phyloP scores from a whole-genome alignment of 2,113 vertebrate genomes.

The Otolemur garnettii region DNA sequence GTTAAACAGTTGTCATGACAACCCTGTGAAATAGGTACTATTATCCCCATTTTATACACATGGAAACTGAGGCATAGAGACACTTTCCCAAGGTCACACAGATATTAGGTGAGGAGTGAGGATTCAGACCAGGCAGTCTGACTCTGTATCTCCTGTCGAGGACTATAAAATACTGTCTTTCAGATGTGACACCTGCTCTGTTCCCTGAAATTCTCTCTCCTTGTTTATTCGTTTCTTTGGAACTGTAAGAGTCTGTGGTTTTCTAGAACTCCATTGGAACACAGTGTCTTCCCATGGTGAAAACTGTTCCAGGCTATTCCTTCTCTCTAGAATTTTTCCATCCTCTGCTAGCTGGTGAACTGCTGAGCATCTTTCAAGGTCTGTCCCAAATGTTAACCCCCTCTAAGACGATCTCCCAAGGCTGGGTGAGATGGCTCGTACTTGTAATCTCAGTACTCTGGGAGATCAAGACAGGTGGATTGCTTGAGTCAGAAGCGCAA shows the following conservation, averaged over 20 bases:
- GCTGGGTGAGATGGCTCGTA: too few relatives aligned
- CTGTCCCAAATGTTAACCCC: background rate
- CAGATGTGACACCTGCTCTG: background rate
- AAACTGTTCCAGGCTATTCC: background rate
- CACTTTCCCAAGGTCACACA: background rate
- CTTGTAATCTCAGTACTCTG: too few relatives aligned
- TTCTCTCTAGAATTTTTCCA: background rate
- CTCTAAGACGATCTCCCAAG: too few relatives aligned
- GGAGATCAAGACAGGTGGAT: too few relatives aligned
- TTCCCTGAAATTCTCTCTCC: background rate
- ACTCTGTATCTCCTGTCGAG: background rate
- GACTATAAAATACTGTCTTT: background rate
- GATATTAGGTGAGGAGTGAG: background rate
- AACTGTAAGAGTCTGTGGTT: background rate
- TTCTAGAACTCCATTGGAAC: background rate
- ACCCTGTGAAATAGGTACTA: background rate
- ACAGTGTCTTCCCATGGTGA: background rate
- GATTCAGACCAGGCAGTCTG: background rate
- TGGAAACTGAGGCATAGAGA: background rate
- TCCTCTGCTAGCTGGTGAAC: background rate
- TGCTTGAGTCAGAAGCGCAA: too few relatives aligned
- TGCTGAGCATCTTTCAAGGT: background rate
- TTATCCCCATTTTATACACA: background rate
- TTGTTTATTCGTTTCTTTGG: constrained; percentile 6
- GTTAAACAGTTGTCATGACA: background rate